A percentile compares a stretch with the other conserved stretches of the same genome.
Conservation (phyloP, 2,797 vertebrate species). For the Chromis chromis region DNA sequence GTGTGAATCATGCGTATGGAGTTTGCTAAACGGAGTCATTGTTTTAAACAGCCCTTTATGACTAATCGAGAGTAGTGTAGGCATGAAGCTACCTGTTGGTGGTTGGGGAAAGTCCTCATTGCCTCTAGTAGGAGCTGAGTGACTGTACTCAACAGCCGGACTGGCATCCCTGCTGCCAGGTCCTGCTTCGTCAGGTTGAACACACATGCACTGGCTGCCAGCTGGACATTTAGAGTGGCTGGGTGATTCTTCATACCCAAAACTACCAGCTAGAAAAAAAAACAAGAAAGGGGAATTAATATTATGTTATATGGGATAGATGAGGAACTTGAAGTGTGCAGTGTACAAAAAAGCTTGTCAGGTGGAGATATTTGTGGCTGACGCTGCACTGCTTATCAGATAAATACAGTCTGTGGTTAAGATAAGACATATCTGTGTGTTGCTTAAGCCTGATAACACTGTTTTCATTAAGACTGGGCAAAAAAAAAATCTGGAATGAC, state of each 20-base stretch:
- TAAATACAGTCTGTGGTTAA: neutral
- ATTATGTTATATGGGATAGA: neutral
- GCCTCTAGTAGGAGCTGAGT: slow-evolving; percentile 96
- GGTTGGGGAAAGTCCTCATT: slow-evolving; percentile 98
- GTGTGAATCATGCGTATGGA: too few species aligned
- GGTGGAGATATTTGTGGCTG: neutral
- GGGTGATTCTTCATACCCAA: slow-evolving; percentile 98
- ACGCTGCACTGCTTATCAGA: neutral
- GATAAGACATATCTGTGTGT: neutral
- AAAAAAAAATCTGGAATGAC: neutral
- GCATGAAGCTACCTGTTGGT: slow-evolving; percentile 90
- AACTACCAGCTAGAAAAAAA: slow-evolving; percentile 89
- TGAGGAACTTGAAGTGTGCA: neutral
- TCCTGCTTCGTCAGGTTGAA: slow-evolving; percentile 99
- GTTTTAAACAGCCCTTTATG: neutral
- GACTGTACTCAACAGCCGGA: slow-evolving; percentile 91
- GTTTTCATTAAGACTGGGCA: neutral
- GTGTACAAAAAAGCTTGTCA: neutral
- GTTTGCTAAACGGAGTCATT: neutral
- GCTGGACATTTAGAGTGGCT: slow-evolving; percentile 94
- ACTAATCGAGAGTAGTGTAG: neutral
- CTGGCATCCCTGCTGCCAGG: slow-evolving; percentile 94
- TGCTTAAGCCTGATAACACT: neutral
- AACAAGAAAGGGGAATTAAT: neutral
- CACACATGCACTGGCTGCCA: slow-evolving; percentile 97